Base-by-base conservation (phyloP, 2,797 vertebrate species). In the Galagoides demidoff region DNA sequence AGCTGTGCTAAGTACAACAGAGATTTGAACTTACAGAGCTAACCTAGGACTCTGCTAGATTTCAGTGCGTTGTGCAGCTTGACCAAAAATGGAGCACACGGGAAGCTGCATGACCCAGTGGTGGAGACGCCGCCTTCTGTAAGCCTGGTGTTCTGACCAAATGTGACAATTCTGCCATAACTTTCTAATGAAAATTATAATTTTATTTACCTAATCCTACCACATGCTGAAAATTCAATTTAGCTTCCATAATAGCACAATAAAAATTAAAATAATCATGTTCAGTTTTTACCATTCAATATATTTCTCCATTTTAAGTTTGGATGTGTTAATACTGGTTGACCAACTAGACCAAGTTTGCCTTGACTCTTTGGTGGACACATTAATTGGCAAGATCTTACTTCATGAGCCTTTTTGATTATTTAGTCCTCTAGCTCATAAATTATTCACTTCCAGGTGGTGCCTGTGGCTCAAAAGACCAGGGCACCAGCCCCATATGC, bases 121-220 rank as follows among this genome's bases (percentile, higher is more conserved):
- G 3, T 57, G 20, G 6, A 57, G 3, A 81, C 10, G 0, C 7
- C 3, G 29, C 2, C 1, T 29, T 11, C 16, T 2, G 7, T 4
- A 25, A 87, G 37, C 20, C 43, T 64, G 20, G 1, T 22, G 12
- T 57, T 76, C 13, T 85, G n/a, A 55, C 10, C 64, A 13, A 52
- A 49, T 71, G 52, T 71, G 68, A 57, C 17, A 52, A 63, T 25
- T n/a, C 39, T 57, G 37, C 20, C 49, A 73, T 8, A 27, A 64
- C 39, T 59, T 88, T 49, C 55, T 71, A 66, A 59, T 39, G 4
- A 13, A 20, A 3, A n/a, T 7, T 68, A 57, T 9, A 76, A 27
- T 86, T 93, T 52, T 43, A 68, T 73, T 73, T 74, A 52, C 19
- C n/a, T 64, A 73, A 91, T 3, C 3, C 1, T 64, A 63, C 23